These are phyloP conservation scores for Episyrphus balteatus DNA, from an alignment of 1,140 invertebrate species.

Conservation along the genomic window DNA sequence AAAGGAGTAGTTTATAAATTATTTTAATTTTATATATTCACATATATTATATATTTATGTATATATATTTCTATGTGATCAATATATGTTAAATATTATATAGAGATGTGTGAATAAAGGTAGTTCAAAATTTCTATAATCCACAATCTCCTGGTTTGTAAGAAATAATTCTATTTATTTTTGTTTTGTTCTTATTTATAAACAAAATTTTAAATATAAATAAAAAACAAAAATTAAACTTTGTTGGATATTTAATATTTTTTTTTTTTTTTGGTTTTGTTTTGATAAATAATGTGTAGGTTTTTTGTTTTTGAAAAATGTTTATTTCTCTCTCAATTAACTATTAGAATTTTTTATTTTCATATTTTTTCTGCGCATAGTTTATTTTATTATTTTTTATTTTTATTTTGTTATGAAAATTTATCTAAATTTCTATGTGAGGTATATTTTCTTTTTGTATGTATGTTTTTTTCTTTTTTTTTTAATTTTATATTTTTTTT, in stretches of 20 bases:
- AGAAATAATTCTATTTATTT: too few relatives aligned
- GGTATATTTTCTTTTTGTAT: conserved; percentile 3
- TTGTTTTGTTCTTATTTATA: too few relatives aligned
- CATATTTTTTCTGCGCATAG: conserved; percentile 1
- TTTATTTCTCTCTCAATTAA: background rate
- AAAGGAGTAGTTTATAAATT: too few relatives aligned
- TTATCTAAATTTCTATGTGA: conserved; percentile 2
- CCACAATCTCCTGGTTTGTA: too few relatives aligned
- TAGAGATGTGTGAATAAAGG: too few relatives aligned
- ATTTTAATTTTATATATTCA: too few relatives aligned
- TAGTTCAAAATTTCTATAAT: too few relatives aligned
- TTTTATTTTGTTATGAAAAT: background rate
- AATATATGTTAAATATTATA: too few relatives aligned
- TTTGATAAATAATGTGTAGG: conserved; percentile 3
- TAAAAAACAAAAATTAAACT: too few relatives aligned
- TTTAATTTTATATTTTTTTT: background rate
- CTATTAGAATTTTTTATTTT: background rate
- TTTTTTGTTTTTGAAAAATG: background rate
- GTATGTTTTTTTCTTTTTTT: background rate
- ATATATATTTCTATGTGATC: too few relatives aligned
- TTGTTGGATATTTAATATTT: background rate
- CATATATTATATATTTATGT: too few relatives aligned
- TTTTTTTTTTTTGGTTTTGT: conserved; percentile 4
- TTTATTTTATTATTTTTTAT: conserved; percentile 2
- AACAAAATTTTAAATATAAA: too few relatives aligned